phyloP scores from a whole-genome alignment of 2,888 invertebrate genomes.

The Athrips mouffetella region DNA sequence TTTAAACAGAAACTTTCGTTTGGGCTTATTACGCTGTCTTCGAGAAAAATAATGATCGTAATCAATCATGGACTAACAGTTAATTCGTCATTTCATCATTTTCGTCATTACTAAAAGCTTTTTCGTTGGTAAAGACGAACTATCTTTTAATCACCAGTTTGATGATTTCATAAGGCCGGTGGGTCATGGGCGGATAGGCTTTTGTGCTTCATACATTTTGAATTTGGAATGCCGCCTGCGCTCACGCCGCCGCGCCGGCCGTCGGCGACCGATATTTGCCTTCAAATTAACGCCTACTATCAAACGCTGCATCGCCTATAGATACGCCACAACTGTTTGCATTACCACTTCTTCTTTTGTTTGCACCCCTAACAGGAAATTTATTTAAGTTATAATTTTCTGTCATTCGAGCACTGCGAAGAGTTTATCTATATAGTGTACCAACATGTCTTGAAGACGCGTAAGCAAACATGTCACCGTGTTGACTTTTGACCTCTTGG shows the following conservation, averaged over 20 bases:
- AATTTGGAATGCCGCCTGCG: background rate
- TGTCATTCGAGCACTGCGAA: constrained; percentile 63
- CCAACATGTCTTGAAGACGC: constrained; percentile 33
- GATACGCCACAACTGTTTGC: constrained; percentile 63
- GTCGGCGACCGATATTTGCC: constrained; percentile 41
- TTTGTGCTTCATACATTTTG: background rate
- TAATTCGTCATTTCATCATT: too few relatives aligned
- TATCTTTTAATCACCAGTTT: background rate
- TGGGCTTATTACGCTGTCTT: too few relatives aligned
- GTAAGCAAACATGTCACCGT: constrained; percentile 44
- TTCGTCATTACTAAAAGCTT: constrained; percentile 5
- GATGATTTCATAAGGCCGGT: background rate
- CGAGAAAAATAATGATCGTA: too few relatives aligned
- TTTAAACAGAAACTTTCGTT: too few relatives aligned
- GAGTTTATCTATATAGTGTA: constrained; percentile 47
- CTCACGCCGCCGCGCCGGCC: background rate
- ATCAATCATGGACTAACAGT: too few relatives aligned
- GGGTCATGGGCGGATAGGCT: background rate
- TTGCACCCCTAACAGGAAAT: constrained; percentile 72
- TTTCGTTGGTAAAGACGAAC: background rate
- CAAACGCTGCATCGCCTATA: constrained; percentile 67
- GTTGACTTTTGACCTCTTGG: constrained; percentile 49
- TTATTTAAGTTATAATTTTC: constrained; percentile 75
- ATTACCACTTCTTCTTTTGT: constrained; percentile 63
- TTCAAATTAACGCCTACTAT: constrained; percentile 66